Percentiles rank a stretch among this genome's conserved stretches.
These are phyloP conservation scores for Rhea americana DNA, from an alignment of 2,113 vertebrate species.

Conservation along the genomic window DNA sequence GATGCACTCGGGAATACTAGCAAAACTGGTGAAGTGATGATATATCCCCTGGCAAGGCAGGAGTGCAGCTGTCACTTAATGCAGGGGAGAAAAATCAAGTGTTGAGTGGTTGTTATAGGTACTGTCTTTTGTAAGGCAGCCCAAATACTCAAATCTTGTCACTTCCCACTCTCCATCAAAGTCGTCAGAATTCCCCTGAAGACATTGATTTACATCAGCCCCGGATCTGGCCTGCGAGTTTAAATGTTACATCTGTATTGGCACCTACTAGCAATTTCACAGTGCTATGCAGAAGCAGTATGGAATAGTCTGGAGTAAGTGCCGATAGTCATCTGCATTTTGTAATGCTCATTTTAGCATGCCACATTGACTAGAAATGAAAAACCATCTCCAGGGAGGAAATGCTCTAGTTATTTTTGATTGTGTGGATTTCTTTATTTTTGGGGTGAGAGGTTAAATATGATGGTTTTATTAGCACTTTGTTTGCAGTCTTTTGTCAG, in stretches of 20 bases:
- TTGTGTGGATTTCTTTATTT: not conserved
- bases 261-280: not conserved
- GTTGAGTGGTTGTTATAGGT: not conserved
- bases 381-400: not conserved
- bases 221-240: accelerated
- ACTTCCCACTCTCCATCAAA: not conserved
- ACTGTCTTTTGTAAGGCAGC: not conserved
- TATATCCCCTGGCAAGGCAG: not conserved
- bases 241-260: not conserved
- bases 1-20: no score
- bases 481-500: not conserved
- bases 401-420: not conserved
- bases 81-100: not conserved
- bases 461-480: not conserved
- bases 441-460: accelerated
- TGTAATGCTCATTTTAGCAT: not conserved
- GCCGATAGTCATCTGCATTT: not conserved
- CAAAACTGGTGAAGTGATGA: not conserved
- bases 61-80: not conserved
- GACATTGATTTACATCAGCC: not conserved
- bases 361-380: not conserved
- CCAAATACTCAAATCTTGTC: not conserved
- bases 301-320: not conserved
- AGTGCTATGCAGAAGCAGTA: not conserved
- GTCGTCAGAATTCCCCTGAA: not conserved